Evolutionary conservation across 2,888 invertebrate species (phyloP), one percentile per base, ranked within the genome.

Genomic region (Hirtodrosophila cameraria): DNA sequence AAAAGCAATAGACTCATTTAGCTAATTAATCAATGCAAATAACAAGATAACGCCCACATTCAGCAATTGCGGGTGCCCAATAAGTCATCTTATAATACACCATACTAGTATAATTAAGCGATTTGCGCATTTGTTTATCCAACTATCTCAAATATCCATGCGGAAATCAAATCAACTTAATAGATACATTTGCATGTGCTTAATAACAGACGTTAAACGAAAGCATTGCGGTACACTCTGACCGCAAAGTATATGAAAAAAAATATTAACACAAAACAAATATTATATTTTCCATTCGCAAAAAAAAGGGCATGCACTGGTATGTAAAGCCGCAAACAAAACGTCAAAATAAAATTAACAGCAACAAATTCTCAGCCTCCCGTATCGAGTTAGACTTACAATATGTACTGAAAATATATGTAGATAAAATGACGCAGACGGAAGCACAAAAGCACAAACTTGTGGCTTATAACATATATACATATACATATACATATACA

Each of bases 171-270:
- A 58, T 35, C 43, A 33, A 43, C 57, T 20, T 41, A 30, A 52
- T 65, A 76, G 52, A 57, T 55, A 46, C 53, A 70, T 81, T 66
- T 66, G 70, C 81, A 81, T 84, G 77, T 58, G 33, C 46, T 63
- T 71, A 78, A 79, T 75, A 75, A 71, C 55, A 82, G 55, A 41
- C 62, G 85, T 62, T 75, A 79, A 79, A 65, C 68, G 85, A 72
- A 66, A 46, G 59, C 59, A 64, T 66, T 65, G 80, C 42, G 68
- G 61, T 57, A 13, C 1, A 49, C 35, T 42, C 13, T 30, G 35
- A 63, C 73, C 60, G 43, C 60, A 61, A 57, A 64, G 13, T 15
- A 25, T 39, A 57, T 27, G 33, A 11, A 39, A 43, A 30, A 39
- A 27, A 20, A 31, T 25, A 13, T 31, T 11, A 20, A 42, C 23